Conservation (phyloP, 1,140 invertebrate genomes). For the Littorina saxatilis region DNA sequence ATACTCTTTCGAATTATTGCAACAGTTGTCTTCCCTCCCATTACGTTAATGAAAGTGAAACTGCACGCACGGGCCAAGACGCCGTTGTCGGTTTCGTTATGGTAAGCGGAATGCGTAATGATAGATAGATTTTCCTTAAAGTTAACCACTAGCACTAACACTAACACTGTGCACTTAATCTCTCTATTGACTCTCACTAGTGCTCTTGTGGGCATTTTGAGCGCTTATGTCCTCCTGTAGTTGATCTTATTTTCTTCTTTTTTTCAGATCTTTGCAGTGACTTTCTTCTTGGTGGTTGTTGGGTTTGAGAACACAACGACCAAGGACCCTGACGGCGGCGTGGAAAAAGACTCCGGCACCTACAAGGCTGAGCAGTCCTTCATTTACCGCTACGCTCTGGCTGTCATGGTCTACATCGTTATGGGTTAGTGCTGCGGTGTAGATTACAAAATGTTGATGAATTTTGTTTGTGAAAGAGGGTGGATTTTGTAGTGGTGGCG, state of each 20-base stretch:
- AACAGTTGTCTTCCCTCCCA: too few relatives aligned
- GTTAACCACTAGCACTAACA: too few relatives aligned
- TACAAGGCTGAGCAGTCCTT: slow-evolving; percentile 74
- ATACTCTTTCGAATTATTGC: too few relatives aligned
- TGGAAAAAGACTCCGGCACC: slow-evolving; percentile 57
- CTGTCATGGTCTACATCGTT: slow-evolving; percentile 75
- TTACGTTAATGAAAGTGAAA: too few relatives aligned
- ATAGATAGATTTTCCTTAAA: too few relatives aligned
- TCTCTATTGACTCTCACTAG: too few relatives aligned
- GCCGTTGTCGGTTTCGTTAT: too few relatives aligned
- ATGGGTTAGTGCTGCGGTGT: slow-evolving; percentile 65
- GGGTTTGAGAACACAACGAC: slow-evolving; percentile 77
- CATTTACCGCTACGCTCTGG: slow-evolving; percentile 78
- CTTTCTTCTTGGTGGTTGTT: slow-evolving; percentile 73
- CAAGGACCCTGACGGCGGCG: slow-evolving; percentile 71
- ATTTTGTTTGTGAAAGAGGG: neutral
- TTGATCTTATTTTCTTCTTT: neutral
- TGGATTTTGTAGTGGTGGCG: neutral
- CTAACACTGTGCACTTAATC: too few relatives aligned
- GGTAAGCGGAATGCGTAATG: too few relatives aligned
- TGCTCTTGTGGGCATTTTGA: neutral
- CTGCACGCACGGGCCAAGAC: too few relatives aligned
- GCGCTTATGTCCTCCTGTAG: neutral
- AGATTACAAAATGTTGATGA: neutral
- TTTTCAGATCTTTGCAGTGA: slow-evolving; percentile 66